Conservation (phyloP, 2,888 invertebrate species). For the Ischnus inquisitorius region DNA sequence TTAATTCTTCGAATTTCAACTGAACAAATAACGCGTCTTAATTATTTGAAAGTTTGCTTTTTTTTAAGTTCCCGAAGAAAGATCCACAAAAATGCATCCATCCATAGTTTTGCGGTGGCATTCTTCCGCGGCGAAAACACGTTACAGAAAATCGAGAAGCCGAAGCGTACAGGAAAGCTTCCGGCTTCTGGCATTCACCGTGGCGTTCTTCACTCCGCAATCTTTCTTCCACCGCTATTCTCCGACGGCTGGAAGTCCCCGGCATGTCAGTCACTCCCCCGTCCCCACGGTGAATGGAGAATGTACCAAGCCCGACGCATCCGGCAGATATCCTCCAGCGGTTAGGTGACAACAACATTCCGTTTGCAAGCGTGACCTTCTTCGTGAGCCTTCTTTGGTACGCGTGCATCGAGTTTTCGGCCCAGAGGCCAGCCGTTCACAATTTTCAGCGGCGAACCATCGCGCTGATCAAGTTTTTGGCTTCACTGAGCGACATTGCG, state of each 20-base stretch:
- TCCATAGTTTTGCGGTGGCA: constrained; percentile 4
- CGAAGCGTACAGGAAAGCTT: constrained; percentile 11
- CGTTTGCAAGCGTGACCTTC: constrained; percentile 11
- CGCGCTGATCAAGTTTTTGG: neutral
- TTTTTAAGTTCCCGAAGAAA: neutral
- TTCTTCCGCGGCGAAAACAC: constrained; percentile 40
- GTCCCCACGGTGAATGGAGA: constrained; percentile 42
- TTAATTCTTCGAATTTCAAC: too few species aligned
- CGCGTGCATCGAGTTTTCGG: neutral
- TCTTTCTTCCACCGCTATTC: constrained; percentile 39
- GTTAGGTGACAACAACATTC: constrained; percentile 22
- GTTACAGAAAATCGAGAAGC: constrained; percentile 24
- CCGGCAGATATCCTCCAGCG: constrained; percentile 45
- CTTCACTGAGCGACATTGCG: neutral
- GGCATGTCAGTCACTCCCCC: neutral
- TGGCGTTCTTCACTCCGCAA: constrained; percentile 30
- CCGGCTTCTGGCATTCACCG: constrained; percentile 24
- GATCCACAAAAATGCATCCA: neutral
- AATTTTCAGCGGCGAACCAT: neutral
- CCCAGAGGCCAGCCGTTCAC: neutral
- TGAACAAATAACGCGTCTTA: neutral
- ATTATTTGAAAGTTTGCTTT: neutral
- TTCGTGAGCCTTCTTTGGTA: constrained; percentile 18
- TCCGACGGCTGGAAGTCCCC: constrained; percentile 14
- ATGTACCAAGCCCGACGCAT: constrained; percentile 31